Evolutionary conservation across 1,140 invertebrate species (phyloP).

Genomic region (Myzus persicae): DNA sequence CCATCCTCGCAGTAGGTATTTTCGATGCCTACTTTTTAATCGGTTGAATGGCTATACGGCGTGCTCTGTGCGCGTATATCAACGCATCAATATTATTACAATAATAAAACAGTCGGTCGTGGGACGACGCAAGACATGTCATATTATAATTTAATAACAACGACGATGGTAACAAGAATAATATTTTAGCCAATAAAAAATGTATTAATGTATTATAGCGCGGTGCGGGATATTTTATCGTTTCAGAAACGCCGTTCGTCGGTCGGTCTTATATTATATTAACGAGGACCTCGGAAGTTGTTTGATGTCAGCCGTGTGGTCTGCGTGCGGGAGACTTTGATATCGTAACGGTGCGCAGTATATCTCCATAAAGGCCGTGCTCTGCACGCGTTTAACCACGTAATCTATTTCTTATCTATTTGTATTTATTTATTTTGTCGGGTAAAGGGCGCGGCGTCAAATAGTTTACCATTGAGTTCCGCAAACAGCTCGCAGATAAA

Average conservation of each 20-base stretch:
- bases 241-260: not conserved
- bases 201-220: not conserved
- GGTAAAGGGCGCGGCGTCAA: not conserved
- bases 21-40: too few species aligned
- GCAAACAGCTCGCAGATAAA: not conserved
- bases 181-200: not conserved
- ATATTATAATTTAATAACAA: too few species aligned
- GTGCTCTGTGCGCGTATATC: too few species aligned
- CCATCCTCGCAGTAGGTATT: too few species aligned
- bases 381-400: constrained; percentile 17
- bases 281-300: not conserved
- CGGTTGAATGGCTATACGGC: too few species aligned
- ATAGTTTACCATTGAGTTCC: constrained; percentile 35
- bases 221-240: not conserved
- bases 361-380: constrained; percentile 23
- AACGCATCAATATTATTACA: too few species aligned
- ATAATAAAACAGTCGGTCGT: too few species aligned
- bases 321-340: not conserved
- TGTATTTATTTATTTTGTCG: constrained; percentile 41
- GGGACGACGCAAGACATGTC: too few species aligned
- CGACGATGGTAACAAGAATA: too few species aligned
- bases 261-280: not conserved
- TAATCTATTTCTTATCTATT: constrained; percentile 45
- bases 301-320: not conserved
- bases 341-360: constrained; percentile 19